Percentiles rank a stretch among this genome's conserved stretches.
Evolutionary conservation across 2,888 invertebrate species (phyloP).

Genomic region (Diarsia rubi): DNA sequence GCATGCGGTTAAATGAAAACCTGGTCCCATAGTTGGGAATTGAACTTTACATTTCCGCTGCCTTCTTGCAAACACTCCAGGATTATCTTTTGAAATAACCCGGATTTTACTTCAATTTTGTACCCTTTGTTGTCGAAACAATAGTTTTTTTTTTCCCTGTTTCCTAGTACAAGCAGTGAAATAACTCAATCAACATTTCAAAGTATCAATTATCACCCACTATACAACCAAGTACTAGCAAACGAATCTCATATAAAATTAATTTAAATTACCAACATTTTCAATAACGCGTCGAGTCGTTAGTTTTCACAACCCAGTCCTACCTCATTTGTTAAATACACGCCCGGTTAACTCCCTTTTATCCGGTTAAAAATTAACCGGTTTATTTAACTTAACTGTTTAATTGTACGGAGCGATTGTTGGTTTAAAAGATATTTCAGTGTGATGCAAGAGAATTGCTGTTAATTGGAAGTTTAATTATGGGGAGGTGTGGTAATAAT

Average conservation of each 20-base stretch:
- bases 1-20: neutral
- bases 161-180: neutral
- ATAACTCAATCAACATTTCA: neutral
- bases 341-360: constrained; percentile 34
- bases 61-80: no score
- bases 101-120: neutral
- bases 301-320: constrained; percentile 45
- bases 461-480: constrained; percentile 41
- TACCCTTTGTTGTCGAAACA: neutral
- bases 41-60: neutral
- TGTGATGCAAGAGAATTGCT: constrained; percentile 34
- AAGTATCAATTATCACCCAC: constrained; percentile 18
- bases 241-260: constrained; percentile 46
- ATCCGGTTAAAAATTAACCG: constrained; percentile 49
- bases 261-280: constrained; percentile 41
- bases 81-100: neutral
- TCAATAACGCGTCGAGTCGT: constrained; percentile 42
- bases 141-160: neutral
- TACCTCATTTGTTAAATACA: constrained; percentile 55
- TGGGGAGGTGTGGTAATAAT: constrained; percentile 20
- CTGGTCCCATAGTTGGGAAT: neutral
- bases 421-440: constrained; percentile 40
- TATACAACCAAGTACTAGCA: constrained; percentile 34
- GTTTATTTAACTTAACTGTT: constrained; percentile 29
- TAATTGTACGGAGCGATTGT: constrained; percentile 57